A percentile compares a stretch with the other conserved stretches of the same genome.
phyloP scores from a whole-genome alignment of 2,797 vertebrate genomes.

The Leucoraja ocellata region DNA sequence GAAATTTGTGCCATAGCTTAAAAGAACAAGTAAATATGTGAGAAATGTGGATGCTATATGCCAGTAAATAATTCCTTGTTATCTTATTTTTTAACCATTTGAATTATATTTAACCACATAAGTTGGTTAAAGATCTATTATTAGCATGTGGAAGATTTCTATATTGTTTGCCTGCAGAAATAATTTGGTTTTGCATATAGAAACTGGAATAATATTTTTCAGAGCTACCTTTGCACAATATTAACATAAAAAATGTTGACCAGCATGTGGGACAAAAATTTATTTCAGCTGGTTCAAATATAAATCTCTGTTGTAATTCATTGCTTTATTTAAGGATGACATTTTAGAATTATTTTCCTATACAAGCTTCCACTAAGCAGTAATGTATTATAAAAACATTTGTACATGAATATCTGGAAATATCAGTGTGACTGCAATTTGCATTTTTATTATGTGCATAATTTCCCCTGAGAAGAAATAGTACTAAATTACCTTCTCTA shows the following conservation, averaged over 20 bases:
- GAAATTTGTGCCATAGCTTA: neutral
- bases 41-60: conserved; percentile 31
- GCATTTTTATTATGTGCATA: neutral
- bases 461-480: neutral
- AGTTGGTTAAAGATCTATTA: conserved; percentile 17
- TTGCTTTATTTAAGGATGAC: neutral
- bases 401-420: neutral
- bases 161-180: neutral
- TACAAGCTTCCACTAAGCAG: neutral
- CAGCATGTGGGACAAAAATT: neutral
- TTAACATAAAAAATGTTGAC: neutral
- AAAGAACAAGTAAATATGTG: neutral
- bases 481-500: neutral
- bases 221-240: neutral
- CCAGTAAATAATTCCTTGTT: conserved; percentile 16
- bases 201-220: neutral
- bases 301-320: neutral
- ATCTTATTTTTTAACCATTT: neutral
- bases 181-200: neutral
- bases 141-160: neutral
- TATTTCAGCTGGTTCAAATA: neutral
- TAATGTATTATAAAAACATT: neutral
- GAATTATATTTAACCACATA: neutral
- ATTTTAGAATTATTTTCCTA: neutral
- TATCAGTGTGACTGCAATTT: neutral